phyloP scores from a whole-genome alignment of 2,797 vertebrate species.

The Atherinosoma microstoma region DNA sequence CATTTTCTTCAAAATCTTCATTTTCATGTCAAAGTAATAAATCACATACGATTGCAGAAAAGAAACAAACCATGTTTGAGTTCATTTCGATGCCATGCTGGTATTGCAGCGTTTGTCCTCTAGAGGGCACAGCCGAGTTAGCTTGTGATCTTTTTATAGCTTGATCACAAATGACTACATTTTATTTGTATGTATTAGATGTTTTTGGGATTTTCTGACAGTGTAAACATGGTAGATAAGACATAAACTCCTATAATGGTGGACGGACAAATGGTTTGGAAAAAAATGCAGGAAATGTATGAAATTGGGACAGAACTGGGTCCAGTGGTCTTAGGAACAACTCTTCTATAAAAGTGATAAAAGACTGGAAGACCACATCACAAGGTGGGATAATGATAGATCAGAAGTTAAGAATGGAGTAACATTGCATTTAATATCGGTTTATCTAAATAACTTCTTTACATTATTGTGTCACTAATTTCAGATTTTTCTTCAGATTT shows the following conservation, averaged over 20 bases:
- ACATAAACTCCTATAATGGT: neutral
- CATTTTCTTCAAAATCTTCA: too few species aligned
- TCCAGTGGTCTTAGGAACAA: neutral
- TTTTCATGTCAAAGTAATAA: neutral
- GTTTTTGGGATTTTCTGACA: neutral
- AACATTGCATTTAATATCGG: neutral
- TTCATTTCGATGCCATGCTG: neutral
- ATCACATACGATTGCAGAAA: neutral
- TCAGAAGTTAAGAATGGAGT: neutral
- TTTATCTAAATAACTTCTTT: neutral
- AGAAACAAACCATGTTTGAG: neutral
- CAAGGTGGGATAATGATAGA: neutral
- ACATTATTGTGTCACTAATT: neutral
- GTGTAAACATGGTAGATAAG: neutral
- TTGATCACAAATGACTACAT: neutral
- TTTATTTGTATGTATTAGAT: neutral
- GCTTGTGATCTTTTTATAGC: neutral
- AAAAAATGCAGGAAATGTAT: neutral
- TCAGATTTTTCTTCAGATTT: neutral
- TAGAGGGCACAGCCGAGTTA: constrained; percentile 17
- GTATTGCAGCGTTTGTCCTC: constrained; percentile 4
- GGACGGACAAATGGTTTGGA: neutral
- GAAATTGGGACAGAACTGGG: neutral
- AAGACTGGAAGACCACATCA: neutral
- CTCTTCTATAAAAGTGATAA: neutral